These are phyloP conservation scores for Coilia nasus DNA, from an alignment of 2,797 vertebrate genomes.

Conservation along the genomic window DNA sequence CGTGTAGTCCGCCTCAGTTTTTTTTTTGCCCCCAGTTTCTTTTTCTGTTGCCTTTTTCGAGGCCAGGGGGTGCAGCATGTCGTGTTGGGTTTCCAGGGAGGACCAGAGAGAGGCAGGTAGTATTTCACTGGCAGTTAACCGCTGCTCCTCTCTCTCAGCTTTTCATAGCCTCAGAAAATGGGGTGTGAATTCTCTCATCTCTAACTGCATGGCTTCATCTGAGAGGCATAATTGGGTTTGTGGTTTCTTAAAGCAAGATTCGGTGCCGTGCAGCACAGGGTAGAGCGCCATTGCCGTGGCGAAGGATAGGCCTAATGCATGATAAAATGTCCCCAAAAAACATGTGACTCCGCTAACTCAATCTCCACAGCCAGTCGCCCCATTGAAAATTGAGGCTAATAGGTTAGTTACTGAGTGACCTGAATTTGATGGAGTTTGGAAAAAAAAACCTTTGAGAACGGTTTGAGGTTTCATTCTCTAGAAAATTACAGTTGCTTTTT, in stretches of 20 bases:
- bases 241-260: background rate
- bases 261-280: background rate
- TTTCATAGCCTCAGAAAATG: constrained; percentile 14
- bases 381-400: constrained; percentile 22
- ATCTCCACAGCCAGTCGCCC: background rate
- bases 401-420: constrained; percentile 21
- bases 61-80: background rate
- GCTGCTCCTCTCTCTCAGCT: background rate
- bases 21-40: background rate
- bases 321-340: constrained; percentile 1
- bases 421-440: background rate
- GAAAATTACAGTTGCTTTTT: constrained; percentile 14
- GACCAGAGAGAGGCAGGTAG: background rate
- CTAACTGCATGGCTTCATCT: background rate
- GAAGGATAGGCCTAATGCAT: background rate
- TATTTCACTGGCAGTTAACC: background rate
- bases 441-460: background rate
- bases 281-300: no score
- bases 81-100: background rate
- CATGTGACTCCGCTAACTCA: constrained; percentile 4
- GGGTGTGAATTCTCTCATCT: constrained; percentile 21
- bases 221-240: constrained; percentile 14
- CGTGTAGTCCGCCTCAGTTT: background rate
- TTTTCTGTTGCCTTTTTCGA: constrained; percentile 11
- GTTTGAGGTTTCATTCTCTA: constrained; percentile 17